Percentiles rank a stretch among this genome's conserved stretches.
Evolutionary conservation across 2,888 invertebrate genomes (phyloP).

Genomic region (Mesorhabditis belari): DNA sequence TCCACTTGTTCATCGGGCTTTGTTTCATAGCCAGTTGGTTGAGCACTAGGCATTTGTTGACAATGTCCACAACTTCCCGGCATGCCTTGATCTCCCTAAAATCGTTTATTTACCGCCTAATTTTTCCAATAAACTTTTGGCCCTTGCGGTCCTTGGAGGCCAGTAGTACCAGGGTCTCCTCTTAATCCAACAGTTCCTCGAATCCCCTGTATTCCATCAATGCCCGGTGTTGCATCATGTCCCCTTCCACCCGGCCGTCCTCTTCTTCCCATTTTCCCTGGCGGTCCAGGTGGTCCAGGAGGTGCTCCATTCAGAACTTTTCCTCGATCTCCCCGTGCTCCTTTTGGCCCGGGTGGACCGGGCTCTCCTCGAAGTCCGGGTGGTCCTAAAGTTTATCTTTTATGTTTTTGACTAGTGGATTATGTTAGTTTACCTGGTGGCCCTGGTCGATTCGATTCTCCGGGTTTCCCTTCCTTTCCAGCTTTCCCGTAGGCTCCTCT

Average conservation of each 20-base stretch:
- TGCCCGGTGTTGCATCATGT: constrained; percentile 36
- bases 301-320: constrained; percentile 42
- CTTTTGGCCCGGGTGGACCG: constrained; percentile 37
- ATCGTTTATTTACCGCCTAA: background rate
- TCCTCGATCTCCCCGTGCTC: constrained; percentile 24
- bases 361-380: constrained; percentile 43
- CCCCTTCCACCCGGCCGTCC: constrained; percentile 38
- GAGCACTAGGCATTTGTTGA: too few species aligned
- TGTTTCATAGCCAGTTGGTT: too few species aligned
- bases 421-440: constrained; percentile 47
- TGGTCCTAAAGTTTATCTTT: too few species aligned
- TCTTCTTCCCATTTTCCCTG: constrained; percentile 36
- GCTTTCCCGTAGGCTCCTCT: too few species aligned
- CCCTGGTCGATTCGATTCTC: constrained; percentile 27
- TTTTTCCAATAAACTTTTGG: constrained; percentile 13
- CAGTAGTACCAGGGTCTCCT: constrained; percentile 42
- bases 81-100: background rate
- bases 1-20: background rate
- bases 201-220: constrained; percentile 32
- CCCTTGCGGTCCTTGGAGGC: constrained; percentile 44
- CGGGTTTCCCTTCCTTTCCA: background rate
- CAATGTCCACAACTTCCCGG: background rate
- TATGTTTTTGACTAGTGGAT: too few species aligned
- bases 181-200: constrained; percentile 36
- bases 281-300: constrained; percentile 39